A percentile compares a stretch with the other conserved stretches of the same genome.
Evolutionary conservation across 2,888 invertebrate species (phyloP).

Genomic region (Drosophila conformis): DNA sequence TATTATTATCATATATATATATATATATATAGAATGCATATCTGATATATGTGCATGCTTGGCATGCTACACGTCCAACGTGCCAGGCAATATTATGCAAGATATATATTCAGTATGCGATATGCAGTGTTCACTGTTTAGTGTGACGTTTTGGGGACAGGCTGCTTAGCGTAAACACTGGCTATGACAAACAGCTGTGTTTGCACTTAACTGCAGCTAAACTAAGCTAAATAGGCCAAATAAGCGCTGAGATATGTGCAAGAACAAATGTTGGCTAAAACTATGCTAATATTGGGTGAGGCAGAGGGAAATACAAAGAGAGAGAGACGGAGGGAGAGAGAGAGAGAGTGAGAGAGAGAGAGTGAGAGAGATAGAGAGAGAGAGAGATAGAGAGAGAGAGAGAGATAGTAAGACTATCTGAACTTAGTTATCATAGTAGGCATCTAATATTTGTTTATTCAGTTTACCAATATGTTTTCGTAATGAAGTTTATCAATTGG

Average conservation of each 20-base stretch:
- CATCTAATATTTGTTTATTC: background rate
- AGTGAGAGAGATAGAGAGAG: too few species aligned
- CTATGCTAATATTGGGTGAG: background rate
- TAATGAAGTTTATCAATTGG: background rate
- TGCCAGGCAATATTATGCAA: conserved; percentile 5
- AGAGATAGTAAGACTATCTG: background rate
- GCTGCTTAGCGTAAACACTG: background rate
- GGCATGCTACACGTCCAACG: conserved; percentile 20
- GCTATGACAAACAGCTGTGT: background rate
- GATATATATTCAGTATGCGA: background rate
- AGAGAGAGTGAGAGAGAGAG: too few species aligned
- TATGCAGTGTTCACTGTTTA: background rate
- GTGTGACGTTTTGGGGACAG: conserved; percentile 5
- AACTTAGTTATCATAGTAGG: background rate
- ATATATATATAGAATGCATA: conserved; percentile 33
- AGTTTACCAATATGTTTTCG: background rate
- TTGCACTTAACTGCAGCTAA: background rate
- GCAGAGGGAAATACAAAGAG: fast-evolving
- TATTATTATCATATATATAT: background rate
- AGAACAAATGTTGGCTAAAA: conserved; percentile 2
- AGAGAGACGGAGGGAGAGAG: background rate
- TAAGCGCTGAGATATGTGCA: background rate
- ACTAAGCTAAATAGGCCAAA: background rate
- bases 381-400: background rate
- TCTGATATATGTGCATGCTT: conserved; percentile 37